A percentile compares a stretch with the other conserved stretches of the same genome.
Conservation (phyloP, 2,113 vertebrate species). For the Alces alces region DNA sequence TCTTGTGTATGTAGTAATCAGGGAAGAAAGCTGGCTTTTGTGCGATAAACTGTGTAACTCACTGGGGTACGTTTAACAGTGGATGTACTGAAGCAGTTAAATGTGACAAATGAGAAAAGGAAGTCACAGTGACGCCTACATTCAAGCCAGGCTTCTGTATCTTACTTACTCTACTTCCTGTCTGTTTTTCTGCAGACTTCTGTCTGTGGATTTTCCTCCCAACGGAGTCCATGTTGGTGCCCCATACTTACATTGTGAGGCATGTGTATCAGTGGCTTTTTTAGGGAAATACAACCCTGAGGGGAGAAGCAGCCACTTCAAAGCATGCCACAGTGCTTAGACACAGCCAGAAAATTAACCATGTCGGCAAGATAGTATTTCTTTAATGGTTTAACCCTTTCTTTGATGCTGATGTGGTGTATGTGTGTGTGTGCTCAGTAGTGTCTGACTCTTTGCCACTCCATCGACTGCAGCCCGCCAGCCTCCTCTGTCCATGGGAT, state of each 20-base stretch:
- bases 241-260: conserved; percentile 19
- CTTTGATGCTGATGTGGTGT: background rate
- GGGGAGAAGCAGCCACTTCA: conserved; percentile 48
- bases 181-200: background rate
- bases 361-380: conserved; percentile 29
- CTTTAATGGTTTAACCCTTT: conserved; percentile 62
- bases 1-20: background rate
- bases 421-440: background rate
- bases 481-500: background rate
- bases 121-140: background rate
- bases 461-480: background rate
- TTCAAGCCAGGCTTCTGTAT: background rate
- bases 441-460: background rate
- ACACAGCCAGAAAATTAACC: conserved; percentile 50
- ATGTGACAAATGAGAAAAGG: background rate
- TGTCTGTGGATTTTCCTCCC: background rate
- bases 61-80: background rate
- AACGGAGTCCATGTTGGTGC: background rate
- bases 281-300: conserved; percentile 23
- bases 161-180: background rate
- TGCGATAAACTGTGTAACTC: background rate
- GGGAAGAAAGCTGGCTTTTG: background rate
- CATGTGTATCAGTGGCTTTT: conserved; percentile 56
- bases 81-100: background rate
- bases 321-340: conserved; percentile 59